Conservation (phyloP, 2,113 vertebrate genomes). For the Scortum barcoo region DNA sequence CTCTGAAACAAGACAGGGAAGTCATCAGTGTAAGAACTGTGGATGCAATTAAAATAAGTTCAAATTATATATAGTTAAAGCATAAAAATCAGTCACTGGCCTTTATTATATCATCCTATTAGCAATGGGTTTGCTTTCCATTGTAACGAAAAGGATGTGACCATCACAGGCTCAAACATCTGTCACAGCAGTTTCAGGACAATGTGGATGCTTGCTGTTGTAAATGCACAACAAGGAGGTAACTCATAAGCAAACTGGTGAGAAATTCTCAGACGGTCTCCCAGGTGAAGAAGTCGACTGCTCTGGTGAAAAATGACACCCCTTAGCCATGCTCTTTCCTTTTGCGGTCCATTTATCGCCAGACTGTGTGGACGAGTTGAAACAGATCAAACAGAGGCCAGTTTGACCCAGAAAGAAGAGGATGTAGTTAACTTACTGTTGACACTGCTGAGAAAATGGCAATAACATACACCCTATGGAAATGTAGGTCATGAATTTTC, state of each 20-base stretch:
- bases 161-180: not conserved
- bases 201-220: not conserved
- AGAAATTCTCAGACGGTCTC: slow-evolving; percentile 45
- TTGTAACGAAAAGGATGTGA: not conserved
- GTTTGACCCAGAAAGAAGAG: slow-evolving; percentile 30
- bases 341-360: slow-evolving; percentile 56
- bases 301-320: slow-evolving; percentile 42
- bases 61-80: not conserved
- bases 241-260: slow-evolving; percentile 42
- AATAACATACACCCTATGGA: slow-evolving; percentile 13
- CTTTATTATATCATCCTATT: not conserved
- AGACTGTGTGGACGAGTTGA: slow-evolving; percentile 45
- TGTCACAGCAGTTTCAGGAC: not conserved
- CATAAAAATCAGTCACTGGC: not conserved
- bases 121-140: not conserved
- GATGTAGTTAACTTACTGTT: slow-evolving; percentile 10
- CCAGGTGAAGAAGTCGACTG: slow-evolving; percentile 41
- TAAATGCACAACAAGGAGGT: slow-evolving; percentile 29
- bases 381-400: slow-evolving; percentile 43
- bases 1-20: not conserved
- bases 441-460: slow-evolving; percentile 37
- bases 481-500: not conserved
- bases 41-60: not conserved
- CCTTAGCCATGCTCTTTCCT: slow-evolving; percentile 46
- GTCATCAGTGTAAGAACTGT: not conserved